phyloP scores from a whole-genome alignment of 1,140 invertebrate species.

The Bombus soroeensis region DNA sequence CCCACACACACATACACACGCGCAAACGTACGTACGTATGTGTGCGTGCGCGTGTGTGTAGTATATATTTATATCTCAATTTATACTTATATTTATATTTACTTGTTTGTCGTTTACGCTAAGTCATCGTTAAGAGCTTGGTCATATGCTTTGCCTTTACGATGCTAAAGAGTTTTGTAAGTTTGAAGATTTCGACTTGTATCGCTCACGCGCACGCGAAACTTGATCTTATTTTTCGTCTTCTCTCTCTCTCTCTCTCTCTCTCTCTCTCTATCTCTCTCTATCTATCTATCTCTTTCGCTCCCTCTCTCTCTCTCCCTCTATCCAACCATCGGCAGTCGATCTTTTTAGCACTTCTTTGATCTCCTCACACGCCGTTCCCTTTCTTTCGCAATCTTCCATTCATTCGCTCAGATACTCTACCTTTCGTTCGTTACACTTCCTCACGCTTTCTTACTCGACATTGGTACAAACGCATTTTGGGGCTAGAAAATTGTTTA shows the following conservation, averaged over 20 bases:
- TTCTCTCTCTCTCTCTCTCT: background rate
- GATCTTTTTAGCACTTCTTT: background rate
- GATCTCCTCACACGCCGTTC: background rate
- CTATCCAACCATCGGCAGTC: background rate
- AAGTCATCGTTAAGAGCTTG: conserved; percentile 65
- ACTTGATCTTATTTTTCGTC: background rate
- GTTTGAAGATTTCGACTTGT: conserved; percentile 31
- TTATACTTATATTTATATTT: conserved; percentile 23
- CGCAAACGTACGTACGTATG: no score
- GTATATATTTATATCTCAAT: conserved; percentile 34
- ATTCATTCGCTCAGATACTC: background rate
- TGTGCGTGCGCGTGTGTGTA: no score
- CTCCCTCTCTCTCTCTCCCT: background rate
- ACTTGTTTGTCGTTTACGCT: conserved; percentile 20
- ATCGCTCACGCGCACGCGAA: background rate
- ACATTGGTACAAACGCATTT: conserved; percentile 19
- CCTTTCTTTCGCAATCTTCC: background rate
- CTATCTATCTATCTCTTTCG: no score
- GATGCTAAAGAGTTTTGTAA: conserved; percentile 51
- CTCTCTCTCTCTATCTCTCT: no score
- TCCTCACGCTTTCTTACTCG: background rate
- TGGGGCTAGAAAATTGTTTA: conserved; percentile 41
- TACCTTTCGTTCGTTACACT: background rate
- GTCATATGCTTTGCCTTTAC: conserved; percentile 68
- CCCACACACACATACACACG: no score